A percentile compares a stretch with the other conserved stretches of the same genome.
phyloP scores from a whole-genome alignment of 37 sponge, comb jelly and placozoan genomes.

The Trichoplax adhaerens region DNA sequence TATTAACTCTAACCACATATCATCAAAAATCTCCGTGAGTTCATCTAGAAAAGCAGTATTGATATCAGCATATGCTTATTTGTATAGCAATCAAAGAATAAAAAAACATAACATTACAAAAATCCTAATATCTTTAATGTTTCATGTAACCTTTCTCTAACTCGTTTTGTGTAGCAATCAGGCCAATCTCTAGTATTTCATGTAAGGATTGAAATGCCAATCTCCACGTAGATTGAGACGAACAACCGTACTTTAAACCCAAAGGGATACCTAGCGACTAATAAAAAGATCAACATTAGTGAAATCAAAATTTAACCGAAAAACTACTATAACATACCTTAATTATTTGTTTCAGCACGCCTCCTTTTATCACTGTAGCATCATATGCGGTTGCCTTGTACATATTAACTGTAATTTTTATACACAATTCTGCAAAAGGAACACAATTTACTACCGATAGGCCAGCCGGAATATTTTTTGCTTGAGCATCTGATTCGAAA shows the following conservation, averaged over 20 bases:
- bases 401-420: constrained; percentile 3
- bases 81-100: neutral
- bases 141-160: constrained; percentile 5
- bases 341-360: constrained; percentile 14
- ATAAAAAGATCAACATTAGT: constrained; percentile 3
- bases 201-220: constrained; percentile 22
- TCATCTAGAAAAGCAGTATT: neutral
- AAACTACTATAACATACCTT: constrained; percentile 8
- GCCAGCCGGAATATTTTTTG: neutral
- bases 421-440: constrained; percentile 14
- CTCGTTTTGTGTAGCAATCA: constrained; percentile 15
- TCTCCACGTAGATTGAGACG: constrained; percentile 24
- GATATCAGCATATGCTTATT: constrained; percentile 7
- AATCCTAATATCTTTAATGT: neutral
- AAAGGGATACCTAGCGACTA: constrained; percentile 34
- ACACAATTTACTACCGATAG: constrained; percentile 8
- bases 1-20: constrained; percentile 45
- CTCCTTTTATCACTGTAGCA: neutral
- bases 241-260: constrained; percentile 32
- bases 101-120: neutral
- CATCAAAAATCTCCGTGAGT: constrained; percentile 10
- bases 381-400: neutral
- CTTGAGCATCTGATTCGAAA: neutral
- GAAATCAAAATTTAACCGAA: neutral
- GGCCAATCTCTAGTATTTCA: constrained; percentile 13